Conservation (phyloP, 2,888 invertebrate species). For the Oscheius sp. region DNA sequence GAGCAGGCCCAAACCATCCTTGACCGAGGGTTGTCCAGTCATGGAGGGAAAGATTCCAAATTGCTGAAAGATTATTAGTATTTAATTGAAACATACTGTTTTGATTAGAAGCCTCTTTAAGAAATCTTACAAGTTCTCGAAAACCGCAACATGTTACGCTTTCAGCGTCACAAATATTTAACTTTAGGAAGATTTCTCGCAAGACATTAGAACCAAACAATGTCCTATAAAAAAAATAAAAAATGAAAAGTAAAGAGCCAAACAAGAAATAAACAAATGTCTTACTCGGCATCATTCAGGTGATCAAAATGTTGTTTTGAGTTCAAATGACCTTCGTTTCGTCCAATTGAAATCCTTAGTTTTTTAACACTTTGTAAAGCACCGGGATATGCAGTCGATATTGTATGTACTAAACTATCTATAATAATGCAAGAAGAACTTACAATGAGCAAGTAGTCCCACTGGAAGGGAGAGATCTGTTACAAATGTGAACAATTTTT, state of each 20-base stretch:
- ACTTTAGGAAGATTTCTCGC: constrained; percentile 38
- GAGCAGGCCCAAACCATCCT: constrained; percentile 46
- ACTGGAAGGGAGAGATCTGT: constrained; percentile 16
- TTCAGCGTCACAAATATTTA: constrained; percentile 41
- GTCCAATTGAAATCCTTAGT: constrained; percentile 34
- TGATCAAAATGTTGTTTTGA: constrained; percentile 44
- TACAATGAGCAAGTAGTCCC: constrained; percentile 19
- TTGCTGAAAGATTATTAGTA: too few species aligned
- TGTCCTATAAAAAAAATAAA: constrained; percentile 24
- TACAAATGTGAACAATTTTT: neutral
- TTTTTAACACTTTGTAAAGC: constrained; percentile 6
- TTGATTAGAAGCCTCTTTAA: constrained; percentile 43
- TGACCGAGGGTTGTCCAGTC: constrained; percentile 47
- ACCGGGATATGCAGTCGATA: neutral
- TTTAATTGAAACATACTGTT: constrained; percentile 33
- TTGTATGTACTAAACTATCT: constrained; percentile 12
- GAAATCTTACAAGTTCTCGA: constrained; percentile 40
- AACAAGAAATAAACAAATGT: neutral
- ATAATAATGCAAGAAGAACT: neutral
- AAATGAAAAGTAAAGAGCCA: neutral
- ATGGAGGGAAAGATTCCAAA: constrained; percentile 39
- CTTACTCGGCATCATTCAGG: constrained; percentile 36
- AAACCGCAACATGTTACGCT: constrained; percentile 50
- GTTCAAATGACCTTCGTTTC: constrained; percentile 39
- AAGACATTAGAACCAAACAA: constrained; percentile 38